phyloP scores from a whole-genome alignment of 30 jellyfish, hydroid and myxozoan species.

The Aurelia sp. region DNA sequence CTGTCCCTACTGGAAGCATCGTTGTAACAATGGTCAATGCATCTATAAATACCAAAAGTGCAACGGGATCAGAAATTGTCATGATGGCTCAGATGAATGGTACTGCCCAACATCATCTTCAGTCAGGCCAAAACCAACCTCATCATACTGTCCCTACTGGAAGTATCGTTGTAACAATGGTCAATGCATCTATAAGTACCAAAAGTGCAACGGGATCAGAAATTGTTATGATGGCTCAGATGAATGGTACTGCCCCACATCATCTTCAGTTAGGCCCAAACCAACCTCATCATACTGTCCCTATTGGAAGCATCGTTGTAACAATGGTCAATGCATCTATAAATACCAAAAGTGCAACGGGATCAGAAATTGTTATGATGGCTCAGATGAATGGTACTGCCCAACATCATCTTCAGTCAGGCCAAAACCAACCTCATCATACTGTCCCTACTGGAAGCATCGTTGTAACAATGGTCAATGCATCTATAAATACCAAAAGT shows the following conservation, averaged over 20 bases:
- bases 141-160: constrained; percentile 35
- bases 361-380: neutral
- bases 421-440: constrained; percentile 15
- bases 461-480: constrained; percentile 16
- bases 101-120: constrained; percentile 1
- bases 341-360: constrained; percentile 5
- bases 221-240: neutral
- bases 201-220: neutral
- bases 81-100: too few relatives aligned
- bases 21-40: constrained; percentile 18
- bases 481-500: constrained; percentile 1
- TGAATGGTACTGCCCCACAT: neutral
- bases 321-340: constrained; percentile 15
- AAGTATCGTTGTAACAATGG: constrained; percentile 12
- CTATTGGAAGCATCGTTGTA: constrained; percentile 17
- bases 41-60: constrained; percentile 5
- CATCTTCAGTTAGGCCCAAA: neutral
- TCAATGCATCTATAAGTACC: constrained; percentile 5
- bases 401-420: neutral
- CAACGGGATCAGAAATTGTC: neutral
- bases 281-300: constrained; percentile 27
- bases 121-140: neutral
- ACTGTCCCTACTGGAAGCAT: constrained; percentile 31
- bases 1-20: constrained; percentile 29
- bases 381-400: neutral